Percentiles rank a stretch among this genome's conserved stretches.
These are phyloP conservation scores for Limonius californicus DNA, from an alignment of 1,140 invertebrate genomes.

Conservation along the genomic window DNA sequence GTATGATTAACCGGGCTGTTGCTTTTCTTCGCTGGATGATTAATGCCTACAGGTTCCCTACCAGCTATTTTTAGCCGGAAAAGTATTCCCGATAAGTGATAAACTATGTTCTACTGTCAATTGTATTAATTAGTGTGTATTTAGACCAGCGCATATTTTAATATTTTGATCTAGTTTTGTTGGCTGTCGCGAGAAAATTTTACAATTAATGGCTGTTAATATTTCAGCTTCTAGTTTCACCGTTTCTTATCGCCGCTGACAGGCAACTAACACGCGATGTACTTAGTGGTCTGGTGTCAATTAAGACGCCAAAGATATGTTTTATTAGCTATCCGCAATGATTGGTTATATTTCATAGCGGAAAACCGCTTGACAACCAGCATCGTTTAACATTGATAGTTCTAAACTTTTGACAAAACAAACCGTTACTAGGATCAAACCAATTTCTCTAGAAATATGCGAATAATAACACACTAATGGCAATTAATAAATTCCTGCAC, in stretches of 20 bases:
- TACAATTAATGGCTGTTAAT: not conserved
- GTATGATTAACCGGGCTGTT: not conserved
- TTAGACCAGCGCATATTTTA: not conserved
- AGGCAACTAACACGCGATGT: conserved; percentile 2
- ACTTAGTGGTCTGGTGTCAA: not conserved
- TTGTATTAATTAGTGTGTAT: conserved; percentile 7
- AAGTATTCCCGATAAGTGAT: not conserved
- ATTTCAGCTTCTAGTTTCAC: not conserved
- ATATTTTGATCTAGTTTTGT: not conserved
- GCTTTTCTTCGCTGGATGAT: not conserved
- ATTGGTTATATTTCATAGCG: not conserved
- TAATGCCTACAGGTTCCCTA: not conserved
- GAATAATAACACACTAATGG: not conserved
- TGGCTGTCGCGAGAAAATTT: not conserved
- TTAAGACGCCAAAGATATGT: not conserved
- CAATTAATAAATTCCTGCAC: not conserved
- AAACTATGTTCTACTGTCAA: not conserved
- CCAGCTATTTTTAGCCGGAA: not conserved
- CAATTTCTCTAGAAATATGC: not conserved
- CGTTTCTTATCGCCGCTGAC: not conserved
- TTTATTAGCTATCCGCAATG: not conserved
- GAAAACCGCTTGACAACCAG: too few relatives aligned
- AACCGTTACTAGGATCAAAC: too few relatives aligned
- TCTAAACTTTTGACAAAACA: too few relatives aligned
- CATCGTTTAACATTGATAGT: too few relatives aligned